Base-by-base conservation (phyloP, 1,140 invertebrate species). In the Cherax destructor region DNA sequence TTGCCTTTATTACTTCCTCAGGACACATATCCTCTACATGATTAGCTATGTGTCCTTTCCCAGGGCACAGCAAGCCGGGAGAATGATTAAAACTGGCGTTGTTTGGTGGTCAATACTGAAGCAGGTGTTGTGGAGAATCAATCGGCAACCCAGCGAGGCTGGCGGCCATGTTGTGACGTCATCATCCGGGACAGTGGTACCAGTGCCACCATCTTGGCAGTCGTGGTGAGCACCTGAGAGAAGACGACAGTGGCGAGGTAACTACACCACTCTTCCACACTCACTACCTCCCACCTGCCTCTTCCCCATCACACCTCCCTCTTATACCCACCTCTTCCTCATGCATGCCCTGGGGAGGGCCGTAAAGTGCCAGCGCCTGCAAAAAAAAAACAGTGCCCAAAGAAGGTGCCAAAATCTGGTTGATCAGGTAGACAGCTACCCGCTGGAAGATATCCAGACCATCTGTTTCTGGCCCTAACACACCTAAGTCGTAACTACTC, bases 91-190 rank as follows among this genome's bases (percentile, higher is more conserved):
- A 18, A 65, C 4, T 18, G 18, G 13, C 16, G 18, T 65, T 18
- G 13, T 65, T 65, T 13, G 30, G 30, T 41, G 30, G 30, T 13
- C 16, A 16, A 65, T 18, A 65, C 5, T 65, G 3, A 16, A 49
- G 16, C 18, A 50, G 3, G 30, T 41, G 47, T 10, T 21, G 61
- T 16, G 18, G 30, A 47, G 83, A 18, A 72, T 84, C 83, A 49
- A 69, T 84, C 83, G 83, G 83, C 83, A 84, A 84, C 83, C 83
- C 72, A 41, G 83, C 83, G 61, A 47, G 83, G 30, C 4, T 16
- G 83, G 30, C 83, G 65, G 83, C 83, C 83, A 84, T 84, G 41
- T 84, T 84, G 83, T 84, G 83, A 84, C 83, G 83, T 84, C 83
- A 84, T 74, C 83, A 84, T 84, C 83, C 83, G 83, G 83, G 83